These are phyloP conservation scores for Ranitomeya variabilis DNA, from an alignment of 2,113 vertebrate genomes.

Conservation along the genomic window DNA sequence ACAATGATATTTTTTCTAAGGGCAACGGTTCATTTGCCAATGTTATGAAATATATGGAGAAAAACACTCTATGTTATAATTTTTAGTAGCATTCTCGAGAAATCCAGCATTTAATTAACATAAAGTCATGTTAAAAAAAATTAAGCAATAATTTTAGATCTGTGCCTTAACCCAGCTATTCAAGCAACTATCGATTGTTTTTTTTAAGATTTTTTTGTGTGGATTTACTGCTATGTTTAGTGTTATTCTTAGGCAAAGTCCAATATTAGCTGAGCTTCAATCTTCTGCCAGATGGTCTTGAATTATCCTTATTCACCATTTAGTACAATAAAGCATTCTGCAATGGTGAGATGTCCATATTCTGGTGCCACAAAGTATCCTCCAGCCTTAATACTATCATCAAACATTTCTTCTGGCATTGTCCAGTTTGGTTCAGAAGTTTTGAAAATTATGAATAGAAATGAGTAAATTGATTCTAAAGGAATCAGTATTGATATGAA, in stretches of 20 bases:
- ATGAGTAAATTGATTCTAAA: no score
- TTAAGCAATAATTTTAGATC: neutral
- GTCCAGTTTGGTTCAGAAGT: neutral
- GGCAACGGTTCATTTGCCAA: constrained; percentile 41
- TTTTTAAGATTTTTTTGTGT: neutral
- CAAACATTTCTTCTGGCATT: neutral
- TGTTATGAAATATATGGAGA: neutral
- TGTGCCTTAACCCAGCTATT: neutral
- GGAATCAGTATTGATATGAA: no score
- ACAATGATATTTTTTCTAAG: constrained; percentile 28
- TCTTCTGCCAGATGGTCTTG: neutral
- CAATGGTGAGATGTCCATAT: neutral
- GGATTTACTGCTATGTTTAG: neutral
- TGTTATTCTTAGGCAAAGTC: neutral
- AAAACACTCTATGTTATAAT: neutral
- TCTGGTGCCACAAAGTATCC: neutral
- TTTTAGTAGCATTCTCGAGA: neutral
- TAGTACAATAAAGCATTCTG: neutral
- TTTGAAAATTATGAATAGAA: no score
- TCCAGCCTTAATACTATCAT: neutral
- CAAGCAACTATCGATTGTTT: neutral
- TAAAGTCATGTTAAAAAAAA: neutral
- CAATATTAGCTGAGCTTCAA: neutral
- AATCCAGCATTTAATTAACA: neutral
- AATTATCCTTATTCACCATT: neutral